Evolutionary conservation across 2,113 vertebrate species (phyloP), one percentile per base, ranked within the genome.

Genomic region (Steatornis caripensis): DNA sequence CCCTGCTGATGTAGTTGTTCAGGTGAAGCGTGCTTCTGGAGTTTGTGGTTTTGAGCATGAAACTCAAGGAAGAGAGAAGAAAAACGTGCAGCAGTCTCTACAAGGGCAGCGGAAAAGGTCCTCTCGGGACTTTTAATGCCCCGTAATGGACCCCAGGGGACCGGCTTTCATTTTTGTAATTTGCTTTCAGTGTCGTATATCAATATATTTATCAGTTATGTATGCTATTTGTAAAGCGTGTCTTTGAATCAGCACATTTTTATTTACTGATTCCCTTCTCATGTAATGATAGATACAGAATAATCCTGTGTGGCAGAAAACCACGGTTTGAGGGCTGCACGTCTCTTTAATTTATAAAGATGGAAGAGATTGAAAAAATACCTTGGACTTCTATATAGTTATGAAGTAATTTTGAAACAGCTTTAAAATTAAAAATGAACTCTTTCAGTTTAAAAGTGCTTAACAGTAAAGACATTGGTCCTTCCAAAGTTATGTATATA

Each of bases 81-180:
- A 71, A 77, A 69, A 22, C n/a, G 12, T 16, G 78, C 64, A 60
- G 34, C 80, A 39, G 9, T 5, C 57, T 75, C n/a, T 84, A n/a
- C 34, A 1, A 5, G 24, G 85, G 27, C 32, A 15, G 26, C 13
- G 36, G 21, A 15, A 71, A 41, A 64, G 64, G 13, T 76, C 61
- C 61, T 53, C 39, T 36, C 3, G 21, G 48, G 87, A 64, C 51
- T 60, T 78, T 54, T 71, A 41, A 16, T 88, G 53, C 45, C 10
- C 24, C 5, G 1, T 69, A 68, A 54, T 77, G 69, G 55, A 49
- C 55, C 16, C 11, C 0, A 1, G 0, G 41, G n/a, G 19, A 2
- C 3, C n/a, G 41, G 22, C 9, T 71, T 94, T 90, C 0, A 0
- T 93, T 86, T 84, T 48, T 51, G n/a, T 60, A 39, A 48, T 81